A percentile compares a stretch with the other conserved stretches of the same genome.
These are phyloP conservation scores for Sebastes matsubarae DNA, from an alignment of 2,797 vertebrate species.

Conservation along the genomic window DNA sequence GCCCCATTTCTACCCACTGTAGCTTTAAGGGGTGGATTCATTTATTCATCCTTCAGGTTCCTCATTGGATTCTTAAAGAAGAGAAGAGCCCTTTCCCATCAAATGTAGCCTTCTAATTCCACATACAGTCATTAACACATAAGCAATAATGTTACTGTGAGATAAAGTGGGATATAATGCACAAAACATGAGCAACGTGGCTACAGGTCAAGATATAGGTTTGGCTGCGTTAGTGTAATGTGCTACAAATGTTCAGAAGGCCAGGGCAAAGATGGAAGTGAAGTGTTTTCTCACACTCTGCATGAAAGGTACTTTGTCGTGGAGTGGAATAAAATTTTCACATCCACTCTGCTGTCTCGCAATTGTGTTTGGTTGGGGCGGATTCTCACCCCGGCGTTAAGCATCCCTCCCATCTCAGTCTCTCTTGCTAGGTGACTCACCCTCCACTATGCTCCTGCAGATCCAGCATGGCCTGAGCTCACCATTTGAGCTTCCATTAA, in stretches of 20 bases:
- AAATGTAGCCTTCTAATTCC: not conserved
- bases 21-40: not conserved
- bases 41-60: not conserved
- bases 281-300: constrained; percentile 23
- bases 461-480: constrained; percentile 44
- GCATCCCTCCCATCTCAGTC: constrained; percentile 17
- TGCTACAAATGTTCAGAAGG: not conserved
- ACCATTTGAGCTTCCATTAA: constrained; percentile 64
- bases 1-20: too few relatives aligned
- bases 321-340: constrained; percentile 14
- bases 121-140: not conserved
- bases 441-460: constrained; percentile 27
- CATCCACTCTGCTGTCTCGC: constrained; percentile 7
- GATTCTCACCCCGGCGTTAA: constrained; percentile 11
- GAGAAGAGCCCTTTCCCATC: not conserved
- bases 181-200: not conserved
- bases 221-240: not conserved
- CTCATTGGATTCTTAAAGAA: not conserved
- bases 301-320: constrained; percentile 10
- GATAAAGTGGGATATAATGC: not conserved
- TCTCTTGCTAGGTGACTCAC: constrained; percentile 46
- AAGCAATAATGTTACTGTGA: not conserved
- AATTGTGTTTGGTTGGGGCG: constrained; percentile 17
- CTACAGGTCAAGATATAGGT: not conserved
- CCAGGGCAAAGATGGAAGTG: not conserved